Conservation (phyloP, 2,888 invertebrate species). For the Eupithecia centaureata region DNA sequence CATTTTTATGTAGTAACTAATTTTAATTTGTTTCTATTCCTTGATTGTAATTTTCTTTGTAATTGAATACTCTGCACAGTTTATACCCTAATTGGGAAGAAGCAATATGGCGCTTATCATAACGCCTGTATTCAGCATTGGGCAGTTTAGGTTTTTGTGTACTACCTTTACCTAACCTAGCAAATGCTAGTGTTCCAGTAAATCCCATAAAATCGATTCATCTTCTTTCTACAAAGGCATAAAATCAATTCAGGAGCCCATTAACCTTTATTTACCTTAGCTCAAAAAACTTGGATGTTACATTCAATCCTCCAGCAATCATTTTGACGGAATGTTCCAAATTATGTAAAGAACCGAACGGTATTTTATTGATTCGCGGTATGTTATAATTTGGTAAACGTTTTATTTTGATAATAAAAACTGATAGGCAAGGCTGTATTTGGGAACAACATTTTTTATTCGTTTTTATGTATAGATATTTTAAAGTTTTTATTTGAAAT, state of each 20-base stretch:
- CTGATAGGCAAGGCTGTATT: slow-evolving; percentile 17
- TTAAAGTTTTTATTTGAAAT: neutral
- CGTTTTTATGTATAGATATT: too few relatives aligned
- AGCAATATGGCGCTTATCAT: too few relatives aligned
- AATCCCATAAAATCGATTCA: neutral
- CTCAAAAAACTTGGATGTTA: neutral
- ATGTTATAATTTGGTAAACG: slow-evolving; percentile 21
- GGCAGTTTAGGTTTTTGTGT: neutral
- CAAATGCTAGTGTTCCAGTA: neutral
- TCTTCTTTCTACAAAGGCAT: neutral
- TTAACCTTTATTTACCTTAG: neutral
- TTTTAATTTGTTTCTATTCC: too few relatives aligned
- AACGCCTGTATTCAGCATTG: too few relatives aligned
- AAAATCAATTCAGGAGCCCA: neutral
- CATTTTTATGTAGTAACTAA: too few relatives aligned
- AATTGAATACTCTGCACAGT: too few relatives aligned
- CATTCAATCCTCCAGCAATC: neutral
- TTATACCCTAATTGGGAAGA: too few relatives aligned
- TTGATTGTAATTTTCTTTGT: too few relatives aligned
- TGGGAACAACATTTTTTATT: neutral
- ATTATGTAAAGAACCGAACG: slow-evolving; percentile 19
- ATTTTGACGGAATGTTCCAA: neutral
- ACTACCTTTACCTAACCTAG: too few relatives aligned
- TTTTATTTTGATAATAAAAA: slow-evolving; percentile 25
- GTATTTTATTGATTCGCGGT: slow-evolving; percentile 17